Conservation (phyloP, 1,140 invertebrate species). For the Drosophila ficusphila region DNA sequence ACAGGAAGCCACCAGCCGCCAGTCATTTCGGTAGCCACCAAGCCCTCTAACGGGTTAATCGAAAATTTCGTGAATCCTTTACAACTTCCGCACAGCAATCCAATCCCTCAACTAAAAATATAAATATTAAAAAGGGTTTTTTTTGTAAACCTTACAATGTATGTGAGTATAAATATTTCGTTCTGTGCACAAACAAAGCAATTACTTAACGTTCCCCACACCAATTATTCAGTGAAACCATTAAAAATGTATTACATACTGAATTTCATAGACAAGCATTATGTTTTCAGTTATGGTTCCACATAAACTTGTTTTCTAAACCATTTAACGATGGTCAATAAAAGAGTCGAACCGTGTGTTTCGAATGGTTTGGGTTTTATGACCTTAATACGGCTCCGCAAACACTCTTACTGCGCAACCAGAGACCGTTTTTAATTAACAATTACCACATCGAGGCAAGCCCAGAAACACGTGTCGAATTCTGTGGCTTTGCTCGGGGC, state of each 20-base stretch:
- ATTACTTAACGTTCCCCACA: conserved; percentile 56
- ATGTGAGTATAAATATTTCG: background rate
- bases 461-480: conserved; percentile 44
- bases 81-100: background rate
- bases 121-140: too few species aligned
- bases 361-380: conserved; percentile 22
- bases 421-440: conserved; percentile 69
- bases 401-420: conserved; percentile 53
- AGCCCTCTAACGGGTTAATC: conserved; percentile 33
- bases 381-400: conserved; percentile 11
- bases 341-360: conserved; percentile 21
- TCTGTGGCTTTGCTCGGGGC: conserved; percentile 3
- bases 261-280: conserved; percentile 36
- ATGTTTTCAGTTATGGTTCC: conserved; percentile 39
- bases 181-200: conserved; percentile 16
- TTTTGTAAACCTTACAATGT: too few species aligned
- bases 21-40: background rate
- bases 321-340: conserved; percentile 55
- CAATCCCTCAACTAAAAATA: too few species aligned
- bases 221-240: conserved; percentile 11
- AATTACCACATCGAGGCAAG: conserved; percentile 55
- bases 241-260: conserved; percentile 64
- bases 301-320: conserved; percentile 56
- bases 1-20: background rate
- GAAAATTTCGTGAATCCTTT: background rate